Evolutionary conservation across 2,113 vertebrate genomes (phyloP), one percentile per base, ranked within the genome.

Genomic region (Austrofundulus limnaeus): DNA sequence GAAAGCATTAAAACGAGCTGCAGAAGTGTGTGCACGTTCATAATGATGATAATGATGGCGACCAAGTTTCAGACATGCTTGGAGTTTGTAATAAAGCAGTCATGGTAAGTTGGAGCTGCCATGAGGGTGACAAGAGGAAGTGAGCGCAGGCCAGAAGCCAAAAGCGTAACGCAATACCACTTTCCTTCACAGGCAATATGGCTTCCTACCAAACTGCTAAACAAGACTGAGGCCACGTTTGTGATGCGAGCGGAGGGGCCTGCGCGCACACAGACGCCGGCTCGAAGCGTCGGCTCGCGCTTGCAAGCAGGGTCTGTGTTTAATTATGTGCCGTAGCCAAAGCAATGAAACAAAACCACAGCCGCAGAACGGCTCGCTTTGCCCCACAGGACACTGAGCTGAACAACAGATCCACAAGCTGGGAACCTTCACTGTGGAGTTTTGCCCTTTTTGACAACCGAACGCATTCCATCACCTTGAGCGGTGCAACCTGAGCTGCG

Each of bases 301-400:
- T n/a, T 80, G 79, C 63, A 82, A 85, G 73, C 25, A 45, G 47
- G 79, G 75, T 90, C 91, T 92, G 91, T 83, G 70, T 88, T 84
- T 66, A 77, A 90, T 92, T 92, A 90, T 42, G 70, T n/a, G 70
- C 74, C 48, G 70, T 52, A 87, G 82, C 82, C 87, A 81, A 79
- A 83, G 85, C 83, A 85, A 72, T 78, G 83, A 90, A 89, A 90
- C 80, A 76, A 81, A 86, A 71, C 80, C 77, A 50, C 69, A 63
- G 81, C 83, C 74, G 63, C 76, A 83, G 80, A 89, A 84, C 88
- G 77, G 77, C 71, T 81, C 46, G 47, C 54, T 77, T 76, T 62
- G 68, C 78, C 88, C n/a, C 80, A 69, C 34, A 85, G 82, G 79
- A 87, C 38, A 41, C 42, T 64, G 55, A 75, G 64, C 68, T 69